These are phyloP conservation scores for Pinna nobilis DNA, from an alignment of 1,140 invertebrate genomes.

Conservation along the genomic window DNA sequence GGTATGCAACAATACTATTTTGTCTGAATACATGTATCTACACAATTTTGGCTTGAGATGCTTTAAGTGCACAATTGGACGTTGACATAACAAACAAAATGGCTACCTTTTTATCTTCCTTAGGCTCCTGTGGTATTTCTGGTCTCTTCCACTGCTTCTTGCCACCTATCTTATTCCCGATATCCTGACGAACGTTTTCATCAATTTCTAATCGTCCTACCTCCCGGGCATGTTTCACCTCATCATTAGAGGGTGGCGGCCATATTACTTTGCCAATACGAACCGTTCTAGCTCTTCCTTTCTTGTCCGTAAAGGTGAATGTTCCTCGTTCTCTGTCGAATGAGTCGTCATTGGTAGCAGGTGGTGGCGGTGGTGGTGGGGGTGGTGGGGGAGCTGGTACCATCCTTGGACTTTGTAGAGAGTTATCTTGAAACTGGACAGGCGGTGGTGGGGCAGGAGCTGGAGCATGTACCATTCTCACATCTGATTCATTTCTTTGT, in stretches of 20 bases:
- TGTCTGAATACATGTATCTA: too few relatives aligned
- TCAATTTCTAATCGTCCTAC: constrained; percentile 70
- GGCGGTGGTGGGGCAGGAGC: constrained; percentile 48
- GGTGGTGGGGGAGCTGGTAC: constrained; percentile 69
- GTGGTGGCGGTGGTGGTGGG: constrained; percentile 84
- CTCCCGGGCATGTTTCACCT: constrained; percentile 48
- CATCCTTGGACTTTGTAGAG: constrained; percentile 41
- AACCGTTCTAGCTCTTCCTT: constrained; percentile 94
- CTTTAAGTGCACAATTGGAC: too few relatives aligned
- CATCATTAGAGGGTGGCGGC: constrained; percentile 84
- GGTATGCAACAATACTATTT: too few relatives aligned
- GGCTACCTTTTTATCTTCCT: constrained; percentile 49
- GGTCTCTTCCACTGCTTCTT: constrained; percentile 56
- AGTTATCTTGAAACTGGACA: constrained; percentile 33
- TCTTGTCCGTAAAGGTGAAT: constrained; percentile 62
- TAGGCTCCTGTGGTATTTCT: constrained; percentile 28
- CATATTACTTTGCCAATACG: constrained; percentile 97
- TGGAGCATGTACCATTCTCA: constrained; percentile 35
- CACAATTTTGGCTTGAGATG: too few relatives aligned
- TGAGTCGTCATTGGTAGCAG: constrained; percentile 86
- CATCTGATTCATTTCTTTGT: constrained; percentile 31
- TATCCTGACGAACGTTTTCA: constrained; percentile 60
- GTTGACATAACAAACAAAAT: too few relatives aligned
- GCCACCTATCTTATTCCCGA: constrained; percentile 56
- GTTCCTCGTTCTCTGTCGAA: constrained; percentile 75